These are phyloP conservation scores for Muntiacus muntjak DNA, from an alignment of 2,113 vertebrate genomes.

Conservation along the genomic window DNA sequence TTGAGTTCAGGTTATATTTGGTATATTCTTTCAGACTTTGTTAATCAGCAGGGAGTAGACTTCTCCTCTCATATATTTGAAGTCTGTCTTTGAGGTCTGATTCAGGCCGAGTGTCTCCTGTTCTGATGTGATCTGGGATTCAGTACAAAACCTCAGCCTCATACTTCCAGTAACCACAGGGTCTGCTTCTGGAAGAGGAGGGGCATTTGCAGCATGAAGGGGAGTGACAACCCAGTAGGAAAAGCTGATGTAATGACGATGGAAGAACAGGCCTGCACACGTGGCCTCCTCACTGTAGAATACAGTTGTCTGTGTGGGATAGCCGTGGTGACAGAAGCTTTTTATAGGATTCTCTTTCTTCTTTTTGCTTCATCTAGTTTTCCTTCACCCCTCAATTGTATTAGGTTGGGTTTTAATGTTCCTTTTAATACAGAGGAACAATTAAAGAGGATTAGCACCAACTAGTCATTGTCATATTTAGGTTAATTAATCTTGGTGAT, in stretches of 20 bases:
- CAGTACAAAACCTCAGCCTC: neutral
- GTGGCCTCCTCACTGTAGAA: neutral
- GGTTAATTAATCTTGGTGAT: neutral
- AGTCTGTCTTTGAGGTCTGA: neutral
- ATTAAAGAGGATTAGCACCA: neutral
- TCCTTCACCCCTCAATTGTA: neutral
- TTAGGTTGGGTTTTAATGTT: neutral
- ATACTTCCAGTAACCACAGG: neutral
- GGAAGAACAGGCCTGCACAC: rapidly evolving
- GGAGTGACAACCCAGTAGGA: neutral
- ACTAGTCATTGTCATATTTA: neutral
- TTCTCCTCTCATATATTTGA: neutral
- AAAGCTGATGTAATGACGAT: neutral
- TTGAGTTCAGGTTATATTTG: neutral
- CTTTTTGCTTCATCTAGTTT: neutral
- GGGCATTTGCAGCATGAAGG: neutral
- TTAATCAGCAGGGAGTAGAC: neutral
- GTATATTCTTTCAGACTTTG: neutral
- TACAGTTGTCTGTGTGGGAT: rapidly evolving
- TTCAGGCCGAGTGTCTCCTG: neutral
- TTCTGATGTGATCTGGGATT: neutral
- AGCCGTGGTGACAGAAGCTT: rapidly evolving
- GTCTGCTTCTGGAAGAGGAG: neutral
- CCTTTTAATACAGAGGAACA: neutral
- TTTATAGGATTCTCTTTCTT: neutral